Evolutionary conservation across 1,140 invertebrate genomes (phyloP), one percentile per base, ranked within the genome.

Genomic region (Mesaphorura yosii): DNA sequence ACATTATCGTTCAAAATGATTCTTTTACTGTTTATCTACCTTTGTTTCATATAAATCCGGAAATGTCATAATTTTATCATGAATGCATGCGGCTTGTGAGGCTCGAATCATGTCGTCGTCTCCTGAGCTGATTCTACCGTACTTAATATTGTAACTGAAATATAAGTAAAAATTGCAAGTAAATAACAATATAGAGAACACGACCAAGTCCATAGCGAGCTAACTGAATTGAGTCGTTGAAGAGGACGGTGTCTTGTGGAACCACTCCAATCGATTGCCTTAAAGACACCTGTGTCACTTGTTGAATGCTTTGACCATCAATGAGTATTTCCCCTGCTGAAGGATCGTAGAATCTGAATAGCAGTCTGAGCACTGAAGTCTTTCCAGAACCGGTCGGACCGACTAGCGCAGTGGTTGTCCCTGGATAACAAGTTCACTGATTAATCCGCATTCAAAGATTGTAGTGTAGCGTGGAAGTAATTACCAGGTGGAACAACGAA

Each of bases 261-360:
- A 98, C 93, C 25, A 97, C 90, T 29, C 91, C 92, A 63, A 92
- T 87, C 17, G 75, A 72, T 58, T 76, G 73, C 27, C 88, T 70
- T 22, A 93, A 70, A 15, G 85, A 86, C 39, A 76, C 72, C 67
- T 90, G 88, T 39, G 75, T 83, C 2, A 92, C 81, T 20, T 79
- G 78, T 61, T 82, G 78, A 22, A 94, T 78, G 71, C 93, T 83
- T 66, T 84, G 70, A 44, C 78, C 88, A 74, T 97, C 93, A 50
- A 98, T 83, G 6, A 81, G 65, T 52, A 98, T 88, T 0, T 76
- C 73, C 1, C 94, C 94, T 55, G 78, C 75, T 60, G 86, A 77
- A 4, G 92, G 79, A 69, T 98, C 92, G 70, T 96, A 98, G 69
- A 98, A 94, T 12, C 93, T 77, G 74, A 97, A 97, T 3, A 98